Percentiles rank a stretch among this genome's conserved stretches.
Conservation (phyloP, 64 coral and sea anemone genomes). For the Orbicella faveolata region DNA sequence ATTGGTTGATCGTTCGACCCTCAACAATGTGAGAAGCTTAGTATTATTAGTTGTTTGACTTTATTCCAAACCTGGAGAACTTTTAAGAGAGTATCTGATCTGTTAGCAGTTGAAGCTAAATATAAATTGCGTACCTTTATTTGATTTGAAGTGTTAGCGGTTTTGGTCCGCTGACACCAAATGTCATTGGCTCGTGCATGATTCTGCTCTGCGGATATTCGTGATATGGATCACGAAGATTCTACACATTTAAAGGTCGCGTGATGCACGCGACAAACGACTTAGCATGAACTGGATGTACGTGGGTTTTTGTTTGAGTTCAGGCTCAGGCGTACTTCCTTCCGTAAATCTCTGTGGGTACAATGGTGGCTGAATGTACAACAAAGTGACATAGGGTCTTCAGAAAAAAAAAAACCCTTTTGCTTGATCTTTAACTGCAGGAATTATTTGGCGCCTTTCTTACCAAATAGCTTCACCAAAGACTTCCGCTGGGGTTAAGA, state of each 20-base stretch:
- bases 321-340: neutral
- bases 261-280: neutral
- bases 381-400: neutral
- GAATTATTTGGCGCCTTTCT: no score
- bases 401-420: neutral
- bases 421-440: neutral
- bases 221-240: neutral
- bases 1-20: neutral
- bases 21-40: neutral
- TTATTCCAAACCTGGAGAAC: neutral
- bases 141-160: neutral
- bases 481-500: no score
- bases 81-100: neutral
- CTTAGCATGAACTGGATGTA: neutral
- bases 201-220: no score
- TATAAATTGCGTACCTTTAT: neutral
- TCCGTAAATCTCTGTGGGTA: neutral
- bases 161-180: no score
- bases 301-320: neutral
- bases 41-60: neutral
- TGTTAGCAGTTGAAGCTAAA: constrained; percentile 17
- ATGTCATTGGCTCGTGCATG: no score
- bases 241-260: neutral
- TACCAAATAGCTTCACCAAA: no score
- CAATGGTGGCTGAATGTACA: neutral